Evolutionary conservation across 2,888 invertebrate species (phyloP).

Genomic region (Drosophila nr. fundita): DNA sequence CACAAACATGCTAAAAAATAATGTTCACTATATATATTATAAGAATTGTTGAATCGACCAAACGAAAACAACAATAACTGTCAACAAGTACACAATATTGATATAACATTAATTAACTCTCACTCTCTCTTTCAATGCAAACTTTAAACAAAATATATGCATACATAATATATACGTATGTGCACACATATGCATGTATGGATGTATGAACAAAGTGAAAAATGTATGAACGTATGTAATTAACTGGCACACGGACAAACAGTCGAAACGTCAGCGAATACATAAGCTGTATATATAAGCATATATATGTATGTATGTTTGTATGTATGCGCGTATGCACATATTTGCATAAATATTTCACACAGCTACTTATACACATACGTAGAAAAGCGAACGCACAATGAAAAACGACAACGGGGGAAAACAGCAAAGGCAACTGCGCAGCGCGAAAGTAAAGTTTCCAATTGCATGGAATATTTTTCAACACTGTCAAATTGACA

Average conservation of each 20-base stretch:
- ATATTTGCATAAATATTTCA: conserved; percentile 30
- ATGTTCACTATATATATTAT: conserved; percentile 24
- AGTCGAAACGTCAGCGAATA: conserved; percentile 39
- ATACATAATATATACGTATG: conserved; percentile 21
- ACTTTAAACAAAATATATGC: conserved; percentile 12
- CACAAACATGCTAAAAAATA: conserved; percentile 28
- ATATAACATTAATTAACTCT: conserved; percentile 33
- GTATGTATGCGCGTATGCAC: neutral
- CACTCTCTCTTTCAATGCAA: conserved; percentile 56
- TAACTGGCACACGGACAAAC: conserved; percentile 35
- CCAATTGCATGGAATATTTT: conserved; percentile 40
- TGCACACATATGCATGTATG: conserved; percentile 1
- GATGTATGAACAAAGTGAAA: conserved; percentile 42
- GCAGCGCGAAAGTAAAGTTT: conserved; percentile 59
- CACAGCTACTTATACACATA: neutral
- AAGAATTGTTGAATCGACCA: conserved; percentile 23
- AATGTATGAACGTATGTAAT: conserved; percentile 24
- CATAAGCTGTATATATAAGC: conserved; percentile 28
- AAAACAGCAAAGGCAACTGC: conserved; percentile 49
- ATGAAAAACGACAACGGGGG: conserved; percentile 44
- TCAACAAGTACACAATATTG: conserved; percentile 16
- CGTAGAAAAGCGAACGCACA: conserved; percentile 17
- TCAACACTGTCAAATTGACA: conserved; percentile 54
- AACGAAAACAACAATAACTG: conserved; percentile 14
- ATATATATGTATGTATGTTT: conserved; percentile 33